Base-by-base conservation (phyloP, 2,888 invertebrate species). In the Ormyrus nitidulus region DNA sequence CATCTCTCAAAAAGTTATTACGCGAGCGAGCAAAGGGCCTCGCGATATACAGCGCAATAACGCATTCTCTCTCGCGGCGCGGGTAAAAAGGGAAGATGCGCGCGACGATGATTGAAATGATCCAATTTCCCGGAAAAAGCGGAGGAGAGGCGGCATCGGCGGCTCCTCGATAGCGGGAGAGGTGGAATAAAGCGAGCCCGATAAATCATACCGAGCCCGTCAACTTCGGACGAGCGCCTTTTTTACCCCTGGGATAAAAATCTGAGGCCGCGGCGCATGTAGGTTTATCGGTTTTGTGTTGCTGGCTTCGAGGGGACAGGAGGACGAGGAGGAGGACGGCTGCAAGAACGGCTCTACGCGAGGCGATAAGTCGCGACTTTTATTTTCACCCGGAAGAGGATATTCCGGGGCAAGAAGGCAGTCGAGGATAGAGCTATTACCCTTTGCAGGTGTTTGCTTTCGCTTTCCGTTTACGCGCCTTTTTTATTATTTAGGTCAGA, bases 91-190 rank as follows among this genome's bases (percentile, higher is more conserved):
- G 19, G 54, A 53, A 51, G 51, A 62, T 49, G 54, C 64, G 56
- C 54, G 69, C 19, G 73, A 78, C 68, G 69, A 73, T 73, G 78
- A 78, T 78, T 62, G 78, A 78, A 73, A 78, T 49, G 68, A 78
- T 78, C 72, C 78, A 78, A 78, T 78, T 78, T 72, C 66, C 53
- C 34, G 69, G 56, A 13, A 19, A 48, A 56, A 65, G 48, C 10
- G 62, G 0, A 5, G n/a, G 56, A 2, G 6, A n/a, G 6, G 19
- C 19, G 34, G 0, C 34, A 34, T 34, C 34, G 34, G 34, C 34
- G 1, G 34, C 34, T 34, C 34, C 34, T 34, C 34, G 13, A 44
- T 11, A n/a, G 11, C 10, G 2, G 8, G 6, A 6, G 71, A 19
- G 49, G 9, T 51, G 10, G 49, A 10, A 53, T 44, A 58, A 54